A percentile compares a stretch with the other conserved stretches of the same genome.
phyloP scores from a whole-genome alignment of 2,797 vertebrate species.

The Etheostoma perlongum region DNA sequence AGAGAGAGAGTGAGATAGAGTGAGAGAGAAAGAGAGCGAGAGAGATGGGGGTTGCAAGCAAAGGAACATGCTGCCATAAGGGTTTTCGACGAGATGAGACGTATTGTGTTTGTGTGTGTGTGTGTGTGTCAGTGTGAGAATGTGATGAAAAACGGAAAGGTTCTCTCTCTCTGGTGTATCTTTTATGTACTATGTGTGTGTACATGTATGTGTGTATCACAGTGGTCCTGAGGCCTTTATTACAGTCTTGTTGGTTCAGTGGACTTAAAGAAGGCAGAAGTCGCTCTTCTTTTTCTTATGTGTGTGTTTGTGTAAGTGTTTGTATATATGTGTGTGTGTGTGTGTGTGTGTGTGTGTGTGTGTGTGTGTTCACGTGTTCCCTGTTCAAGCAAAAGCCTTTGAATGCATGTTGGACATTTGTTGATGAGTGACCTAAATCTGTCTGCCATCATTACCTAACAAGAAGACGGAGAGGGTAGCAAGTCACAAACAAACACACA shows the following conservation, averaged over 20 bases:
- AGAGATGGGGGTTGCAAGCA: slow-evolving; percentile 53
- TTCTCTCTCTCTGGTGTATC: slow-evolving; percentile 51
- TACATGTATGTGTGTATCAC: slow-evolving; percentile 40
- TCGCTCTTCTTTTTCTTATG: slow-evolving; percentile 43
- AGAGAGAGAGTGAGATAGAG: no score
- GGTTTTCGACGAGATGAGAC: slow-evolving; percentile 69
- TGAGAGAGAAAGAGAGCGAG: no score
- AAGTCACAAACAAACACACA: slow-evolving; percentile 50
- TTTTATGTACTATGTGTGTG: slow-evolving; percentile 54
- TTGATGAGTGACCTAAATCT: slow-evolving; percentile 82
- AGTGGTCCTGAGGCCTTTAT: slow-evolving; percentile 64
- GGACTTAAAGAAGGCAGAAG: slow-evolving; percentile 67
- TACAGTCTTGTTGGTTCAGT: slow-evolving; percentile 70
- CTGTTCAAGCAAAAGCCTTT: slow-evolving; percentile 44
- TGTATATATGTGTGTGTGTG: slow-evolving; percentile 12
- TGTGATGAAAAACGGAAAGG: slow-evolving; percentile 44
- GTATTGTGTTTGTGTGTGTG: slow-evolving; percentile 34
- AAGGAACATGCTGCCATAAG: slow-evolving; percentile 79
- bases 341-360: slow-evolving; percentile 10
- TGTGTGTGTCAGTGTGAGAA: slow-evolving; percentile 4
- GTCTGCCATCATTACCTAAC: slow-evolving; percentile 81
- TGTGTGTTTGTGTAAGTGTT: slow-evolving; percentile 6
- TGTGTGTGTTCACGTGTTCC: slow-evolving; percentile 4
- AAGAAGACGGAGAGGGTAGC: slow-evolving; percentile 70
- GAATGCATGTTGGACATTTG: slow-evolving; percentile 79